Evolutionary conservation across 2,113 vertebrate genomes (phyloP), one percentile per base, ranked within the genome.

Genomic region (Halichoerus grypus): DNA sequence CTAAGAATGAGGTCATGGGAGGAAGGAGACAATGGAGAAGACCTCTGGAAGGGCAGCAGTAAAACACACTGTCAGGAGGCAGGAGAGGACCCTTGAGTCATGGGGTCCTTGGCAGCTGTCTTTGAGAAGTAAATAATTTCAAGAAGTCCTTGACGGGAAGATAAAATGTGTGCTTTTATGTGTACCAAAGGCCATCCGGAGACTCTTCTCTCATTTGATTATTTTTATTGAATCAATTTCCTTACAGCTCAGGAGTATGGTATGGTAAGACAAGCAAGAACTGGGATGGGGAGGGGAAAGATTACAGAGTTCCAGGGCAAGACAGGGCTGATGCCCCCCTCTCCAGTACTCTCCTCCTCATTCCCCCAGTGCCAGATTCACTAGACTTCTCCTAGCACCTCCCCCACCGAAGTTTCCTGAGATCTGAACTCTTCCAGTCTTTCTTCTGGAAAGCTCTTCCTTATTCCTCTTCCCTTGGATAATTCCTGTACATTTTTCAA

Each of bases 101-200:
- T 31, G 16, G 65, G 90, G 94, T 94, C 94, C 61, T 77, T 49
- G 59, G 83, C 92, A 91, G 93, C 87, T 97, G 94, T 94, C 85
- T 88, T 21, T 53, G 94, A 95, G 95, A 97, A 46, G 92, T 97
- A 98, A 97, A 97, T 97, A 94, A 98, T 81, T 88, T 96, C 69
- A 46, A 67, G 80, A 84, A 95, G 71, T 79, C 71, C 86, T 95
- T 15, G 80, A 79, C 76, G 86, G 8, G 77, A 97, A 91, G 97
- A 97, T 94, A 67, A 97, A 95, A 77, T 96, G 28, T 86, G 36
- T 94, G 76, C 61, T 97, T 96, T 96, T 81, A 90, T 18, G 63
- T 5, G 11, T 39, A 85, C 24, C 59, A 88, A 89, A 95, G 88
- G 91, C 76, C 81, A 97, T 53, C 57, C 46, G 51, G 74, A 74